Evolutionary conservation across 1,140 invertebrate genomes (phyloP), one percentile per base, ranked within the genome.

Genomic region (Dreissena rostriformis): DNA sequence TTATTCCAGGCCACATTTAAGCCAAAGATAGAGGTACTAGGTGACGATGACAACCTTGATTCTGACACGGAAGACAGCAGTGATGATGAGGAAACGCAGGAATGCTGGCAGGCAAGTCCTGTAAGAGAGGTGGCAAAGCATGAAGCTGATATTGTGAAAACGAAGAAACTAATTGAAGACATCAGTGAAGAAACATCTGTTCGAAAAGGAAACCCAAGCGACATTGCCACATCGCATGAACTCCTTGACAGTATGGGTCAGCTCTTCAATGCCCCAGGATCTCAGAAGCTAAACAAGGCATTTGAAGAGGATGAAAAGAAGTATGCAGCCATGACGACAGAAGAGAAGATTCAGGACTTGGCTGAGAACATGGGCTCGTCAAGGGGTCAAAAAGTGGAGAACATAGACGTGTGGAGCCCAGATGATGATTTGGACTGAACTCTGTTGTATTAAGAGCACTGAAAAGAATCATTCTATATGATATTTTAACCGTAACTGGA

Each of bases 11-110:
- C 63, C 52, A 79, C 79, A 26, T 88, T 63, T 73, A 79, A 82
- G 71, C 86, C 87, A 17, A 82, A 73, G 75, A 88, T 88, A 65
- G 87, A 88, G 71, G 65, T 86, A 49, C 70, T 88, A 49, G 85
- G 74, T 39, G 80, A 80, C 70, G 86, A 86, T 65, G 86, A 87
- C 12, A 78, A 86, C 29, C 49, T 29, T 49, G 74, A 80, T 24
- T 52, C 74, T 52, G 71, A 75, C 51, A 26, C 24, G 17, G 65
- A 76, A 66, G 70, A 82, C 22, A 63, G 66, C 24, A 65, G 67
- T n/a, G 22, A 39, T 63, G 28, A 19, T 28, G 12, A 63, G 26
- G 22, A 79, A n/a, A 24, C 24, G 5, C 29, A 73, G n/a, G 19
- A 57, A 10, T 10, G 70, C 7, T 81, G 70, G 79, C 39, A 68